A percentile compares a stretch with the other conserved stretches of the same genome.
phyloP scores from a whole-genome alignment of 1,140 invertebrate genomes.

The Andricus grossulariae region DNA sequence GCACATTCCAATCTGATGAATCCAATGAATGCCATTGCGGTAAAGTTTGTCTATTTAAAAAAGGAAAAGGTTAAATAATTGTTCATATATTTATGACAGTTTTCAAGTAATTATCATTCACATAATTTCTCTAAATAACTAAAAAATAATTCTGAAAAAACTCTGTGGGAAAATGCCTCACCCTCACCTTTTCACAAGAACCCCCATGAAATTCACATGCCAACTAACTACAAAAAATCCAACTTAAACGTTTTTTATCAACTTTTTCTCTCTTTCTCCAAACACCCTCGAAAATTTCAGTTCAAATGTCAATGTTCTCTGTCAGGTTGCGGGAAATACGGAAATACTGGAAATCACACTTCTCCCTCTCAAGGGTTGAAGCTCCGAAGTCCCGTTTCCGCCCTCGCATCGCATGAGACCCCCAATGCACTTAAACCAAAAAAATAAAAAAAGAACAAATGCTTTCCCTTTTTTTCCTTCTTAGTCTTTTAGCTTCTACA shows the following conservation, averaged over 20 bases:
- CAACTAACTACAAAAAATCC: background rate
- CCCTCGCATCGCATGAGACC: background rate
- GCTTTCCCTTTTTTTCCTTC: background rate
- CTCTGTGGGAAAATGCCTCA: background rate
- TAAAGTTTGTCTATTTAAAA: too few species aligned
- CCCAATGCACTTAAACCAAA: background rate
- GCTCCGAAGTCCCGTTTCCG: conserved; percentile 47
- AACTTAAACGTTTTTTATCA: background rate
- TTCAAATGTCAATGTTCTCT: conserved; percentile 12
- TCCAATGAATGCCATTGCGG: too few species aligned
- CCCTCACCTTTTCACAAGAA: background rate
- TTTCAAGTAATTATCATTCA: too few species aligned
- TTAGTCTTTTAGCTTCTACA: conserved; percentile 31
- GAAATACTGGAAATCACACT: conserved; percentile 44
- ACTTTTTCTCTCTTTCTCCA: background rate
- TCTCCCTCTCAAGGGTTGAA: conserved; percentile 50
- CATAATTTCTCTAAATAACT: too few species aligned
- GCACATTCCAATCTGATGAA: too few species aligned
- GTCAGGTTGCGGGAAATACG: conserved; percentile 45
- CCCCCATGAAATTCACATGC: background rate
- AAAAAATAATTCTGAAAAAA: background rate
- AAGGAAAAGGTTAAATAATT: too few species aligned
- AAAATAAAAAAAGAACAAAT: background rate
- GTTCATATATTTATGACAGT: too few species aligned
- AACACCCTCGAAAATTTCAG: background rate